Base-by-base conservation (phyloP, 2,113 vertebrate species). In the Apteryx mantelli region DNA sequence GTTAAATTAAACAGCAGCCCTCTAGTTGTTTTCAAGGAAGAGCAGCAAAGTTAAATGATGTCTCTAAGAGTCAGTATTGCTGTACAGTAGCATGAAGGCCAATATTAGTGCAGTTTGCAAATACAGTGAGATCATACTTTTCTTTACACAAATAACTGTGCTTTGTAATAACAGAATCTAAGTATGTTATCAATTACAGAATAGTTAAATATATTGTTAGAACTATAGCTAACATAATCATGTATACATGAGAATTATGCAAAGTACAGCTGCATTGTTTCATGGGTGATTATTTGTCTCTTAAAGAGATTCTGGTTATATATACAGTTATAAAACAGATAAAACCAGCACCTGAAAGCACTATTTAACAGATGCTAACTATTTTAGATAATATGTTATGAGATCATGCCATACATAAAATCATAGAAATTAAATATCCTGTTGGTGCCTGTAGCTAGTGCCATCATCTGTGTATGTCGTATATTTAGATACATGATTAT, bases 21-120 rank as follows among this genome's bases (percentile, higher is more conserved):
- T 64, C 85, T 36, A 34, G 63, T 80, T 86, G 63, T 73, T 95
- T 93, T 58, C 63, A 92, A 91, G 80, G 64, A 81, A 93, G 55
- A 14, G 18, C 26, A 80, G 93, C 84, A 65, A 13, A 40, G 19
- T 85, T 82, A 36, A 66, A 68, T 36, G 8, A n/a, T 88, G 38
- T 71, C 17, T 26, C 52, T 83, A 93, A 95, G 92, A 93, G 26
- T 66, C 58, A 84, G 13, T 63, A 63, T 64, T 34, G 53, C 25
- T 81, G 13, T 61, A 74, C 34, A 42, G 28, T 70, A 79, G 50
- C 78, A n/a, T 89, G 88, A 71, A 82, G 48, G 36, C 6, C 21
- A 88, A 42, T 75, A 85, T 58, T 65, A 85, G 19, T 69, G 42
- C 16, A 18, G 5, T 86, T 82, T 82, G 24, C 28, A 91, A 84